Percentiles rank a stretch among this genome's conserved stretches.
Evolutionary conservation across 2,888 invertebrate genomes (phyloP).

Genomic region (Stegana nigrithorax): DNA sequence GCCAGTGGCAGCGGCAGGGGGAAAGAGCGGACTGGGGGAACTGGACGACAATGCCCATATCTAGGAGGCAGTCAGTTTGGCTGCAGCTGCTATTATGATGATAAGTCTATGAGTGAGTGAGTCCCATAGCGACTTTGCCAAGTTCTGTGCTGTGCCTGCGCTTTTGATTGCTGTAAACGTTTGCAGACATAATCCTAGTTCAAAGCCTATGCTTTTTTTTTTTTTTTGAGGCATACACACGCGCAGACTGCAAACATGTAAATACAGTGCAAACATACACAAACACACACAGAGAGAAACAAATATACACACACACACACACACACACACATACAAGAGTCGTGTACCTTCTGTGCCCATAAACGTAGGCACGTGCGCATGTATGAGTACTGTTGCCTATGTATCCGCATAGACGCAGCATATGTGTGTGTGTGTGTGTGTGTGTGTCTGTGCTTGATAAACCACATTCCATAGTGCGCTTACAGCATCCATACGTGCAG

Average conservation of each 20-base stretch:
- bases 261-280: no score
- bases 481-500: slow-evolving; percentile 30
- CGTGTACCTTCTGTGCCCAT: background rate
- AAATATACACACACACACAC: background rate
- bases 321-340: background rate
- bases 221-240: no score
- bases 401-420: slow-evolving; percentile 6
- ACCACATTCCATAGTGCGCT: slow-evolving; percentile 59
- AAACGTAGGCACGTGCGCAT: background rate
- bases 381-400: slow-evolving; percentile 1
- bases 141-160: background rate
- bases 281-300: background rate
- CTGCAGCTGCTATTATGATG: background rate
- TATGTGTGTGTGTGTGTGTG: slow-evolving; percentile 25
- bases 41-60: no score
- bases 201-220: no score
- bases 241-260: no score
- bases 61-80: background rate
- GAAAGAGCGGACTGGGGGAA: slow-evolving; percentile 43
- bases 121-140: background rate
- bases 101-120: background rate
- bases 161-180: background rate
- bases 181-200: background rate
- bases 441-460: slow-evolving; percentile 50
- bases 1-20: background rate